Conservation (phyloP, 2,797 vertebrate species). For the Trematomus bernacchii region DNA sequence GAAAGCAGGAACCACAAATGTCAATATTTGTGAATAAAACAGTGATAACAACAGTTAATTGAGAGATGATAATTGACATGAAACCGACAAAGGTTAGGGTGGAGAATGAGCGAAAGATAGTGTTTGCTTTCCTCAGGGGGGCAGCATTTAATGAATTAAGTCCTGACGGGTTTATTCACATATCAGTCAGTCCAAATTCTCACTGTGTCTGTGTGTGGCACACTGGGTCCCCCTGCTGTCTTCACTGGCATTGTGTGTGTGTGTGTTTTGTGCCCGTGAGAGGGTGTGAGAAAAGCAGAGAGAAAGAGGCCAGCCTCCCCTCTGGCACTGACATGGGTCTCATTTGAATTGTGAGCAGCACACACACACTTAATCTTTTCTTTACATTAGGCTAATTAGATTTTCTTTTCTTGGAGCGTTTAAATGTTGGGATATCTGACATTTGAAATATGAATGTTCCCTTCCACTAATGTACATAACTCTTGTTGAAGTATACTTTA, state of each 20-base stretch:
- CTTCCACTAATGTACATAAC: no score
- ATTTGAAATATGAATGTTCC: background rate
- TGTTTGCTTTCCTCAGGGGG: slow-evolving; percentile 25
- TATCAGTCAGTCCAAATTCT: slow-evolving; percentile 6
- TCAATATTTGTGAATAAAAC: background rate
- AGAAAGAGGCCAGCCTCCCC: slow-evolving; percentile 8
- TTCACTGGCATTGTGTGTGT: slow-evolving; percentile 14
- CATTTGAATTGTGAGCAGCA: background rate
- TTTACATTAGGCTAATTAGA: background rate
- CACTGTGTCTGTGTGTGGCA: slow-evolving; percentile 35
- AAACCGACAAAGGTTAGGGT: background rate
- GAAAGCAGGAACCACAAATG: background rate
- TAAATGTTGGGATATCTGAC: background rate
- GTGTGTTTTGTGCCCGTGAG: background rate
- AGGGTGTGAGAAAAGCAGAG: slow-evolving; percentile 14
- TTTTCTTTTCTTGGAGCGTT: background rate
- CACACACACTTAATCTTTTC: background rate
- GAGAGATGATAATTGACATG: background rate
- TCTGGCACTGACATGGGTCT: slow-evolving; percentile 3
- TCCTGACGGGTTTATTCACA: slow-evolving; percentile 37
- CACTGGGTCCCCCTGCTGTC: slow-evolving; percentile 64
- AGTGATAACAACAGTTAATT: no score
- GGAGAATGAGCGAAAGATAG: background rate
- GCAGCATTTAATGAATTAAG: slow-evolving; percentile 13
- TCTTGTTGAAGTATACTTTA: no score